phyloP scores from a whole-genome alignment of 2,113 vertebrate genomes.

The Notothenia rossii region DNA sequence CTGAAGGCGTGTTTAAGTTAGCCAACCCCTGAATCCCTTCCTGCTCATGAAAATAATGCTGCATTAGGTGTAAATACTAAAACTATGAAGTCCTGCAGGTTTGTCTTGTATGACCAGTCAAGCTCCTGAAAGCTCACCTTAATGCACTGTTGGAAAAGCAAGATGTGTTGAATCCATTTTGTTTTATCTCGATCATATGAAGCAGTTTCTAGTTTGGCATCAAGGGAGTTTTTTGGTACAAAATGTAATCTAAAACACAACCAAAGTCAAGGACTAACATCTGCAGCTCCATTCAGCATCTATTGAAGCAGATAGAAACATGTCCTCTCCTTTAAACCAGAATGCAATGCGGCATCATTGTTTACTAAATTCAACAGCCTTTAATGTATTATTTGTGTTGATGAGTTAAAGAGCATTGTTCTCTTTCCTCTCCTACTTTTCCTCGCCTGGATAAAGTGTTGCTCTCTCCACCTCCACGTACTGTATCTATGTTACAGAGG shows the following conservation, averaged over 20 bases:
- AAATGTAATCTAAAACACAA: neutral
- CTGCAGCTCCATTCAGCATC: neutral
- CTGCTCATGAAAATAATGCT: neutral
- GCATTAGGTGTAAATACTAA: neutral
- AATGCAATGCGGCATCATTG: neutral
- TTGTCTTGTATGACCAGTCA: too few relatives aligned
- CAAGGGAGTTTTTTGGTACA: neutral
- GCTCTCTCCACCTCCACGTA: slow-evolving; percentile 49
- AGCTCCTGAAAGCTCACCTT: neutral
- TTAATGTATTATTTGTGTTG: slow-evolving; percentile 2
- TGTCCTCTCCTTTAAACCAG: neutral
- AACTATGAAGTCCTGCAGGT: too few relatives aligned
- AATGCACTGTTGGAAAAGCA: neutral
- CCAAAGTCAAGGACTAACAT: neutral
- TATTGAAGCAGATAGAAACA: slow-evolving; percentile 16
- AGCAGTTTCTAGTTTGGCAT: neutral
- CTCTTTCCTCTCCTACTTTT: slow-evolving; percentile 10
- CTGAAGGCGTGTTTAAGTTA: neutral
- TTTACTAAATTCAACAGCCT: neutral
- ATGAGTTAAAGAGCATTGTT: slow-evolving; percentile 15
- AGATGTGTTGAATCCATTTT: too few relatives aligned
- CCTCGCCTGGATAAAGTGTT: slow-evolving; percentile 22
- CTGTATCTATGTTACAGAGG: slow-evolving; percentile 26
- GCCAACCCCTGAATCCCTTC: too few relatives aligned
- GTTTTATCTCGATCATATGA: neutral